Conservation (phyloP, 2,888 invertebrate species). For the Miltochrista miniata region DNA sequence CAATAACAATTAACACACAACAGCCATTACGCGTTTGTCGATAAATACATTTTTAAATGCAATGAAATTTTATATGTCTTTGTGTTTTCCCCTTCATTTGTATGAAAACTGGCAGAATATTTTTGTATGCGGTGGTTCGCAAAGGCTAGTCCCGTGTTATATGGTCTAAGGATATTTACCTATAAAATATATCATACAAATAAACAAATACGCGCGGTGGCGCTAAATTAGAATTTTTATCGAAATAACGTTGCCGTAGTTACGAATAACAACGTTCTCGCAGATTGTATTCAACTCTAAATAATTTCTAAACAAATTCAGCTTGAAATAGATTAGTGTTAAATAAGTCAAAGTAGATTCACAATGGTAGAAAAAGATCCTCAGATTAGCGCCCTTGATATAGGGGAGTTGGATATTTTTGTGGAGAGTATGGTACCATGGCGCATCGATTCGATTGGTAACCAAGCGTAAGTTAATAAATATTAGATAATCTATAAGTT, state of each 20-base stretch:
- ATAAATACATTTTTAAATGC: no score
- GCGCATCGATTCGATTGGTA: conserved; percentile 87
- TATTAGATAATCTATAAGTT: no score
- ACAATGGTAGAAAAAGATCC: conserved; percentile 80
- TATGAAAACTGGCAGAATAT: no score
- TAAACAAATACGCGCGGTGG: no score
- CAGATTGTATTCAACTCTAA: not conserved
- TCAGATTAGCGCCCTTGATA: conserved; percentile 80
- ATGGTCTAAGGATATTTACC: no score
- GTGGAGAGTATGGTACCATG: conserved; percentile 88
- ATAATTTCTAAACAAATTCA: not conserved
- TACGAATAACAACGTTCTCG: conserved; percentile 8
- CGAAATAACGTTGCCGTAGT: conserved; percentile 20
- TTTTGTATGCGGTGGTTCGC: no score
- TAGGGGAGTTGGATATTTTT: conserved; percentile 89
- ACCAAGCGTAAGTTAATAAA: conserved; percentile 67
- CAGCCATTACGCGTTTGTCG: no score
- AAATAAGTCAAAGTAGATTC: not conserved
- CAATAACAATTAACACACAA: no score
- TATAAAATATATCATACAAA: no score
- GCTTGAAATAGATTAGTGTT: not conserved
- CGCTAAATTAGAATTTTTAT: conserved; percentile 22
- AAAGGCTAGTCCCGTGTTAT: no score
- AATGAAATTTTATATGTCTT: no score
- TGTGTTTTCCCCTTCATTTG: no score